A percentile compares a stretch with the other conserved stretches of the same genome.
Evolutionary conservation across 2,888 invertebrate species (phyloP).

Genomic region (Apocheima hispidaria): DNA sequence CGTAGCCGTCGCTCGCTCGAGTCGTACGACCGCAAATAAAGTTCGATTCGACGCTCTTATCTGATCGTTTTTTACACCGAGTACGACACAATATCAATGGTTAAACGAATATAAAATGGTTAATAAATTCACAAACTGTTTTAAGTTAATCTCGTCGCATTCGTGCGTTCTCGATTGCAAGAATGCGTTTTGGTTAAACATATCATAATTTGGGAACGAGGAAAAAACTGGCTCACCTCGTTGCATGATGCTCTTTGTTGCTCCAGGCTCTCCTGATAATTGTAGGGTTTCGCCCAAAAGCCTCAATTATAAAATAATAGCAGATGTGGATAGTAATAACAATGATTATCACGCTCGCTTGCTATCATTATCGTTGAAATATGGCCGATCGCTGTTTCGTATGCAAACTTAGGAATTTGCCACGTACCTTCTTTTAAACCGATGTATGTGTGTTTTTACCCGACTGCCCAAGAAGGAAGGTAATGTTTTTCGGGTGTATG

Average conservation of each 20-base stretch:
- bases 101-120: conserved; percentile 12
- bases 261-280: conserved; percentile 84
- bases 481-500: too few relatives aligned
- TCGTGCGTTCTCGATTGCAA: conserved; percentile 51
- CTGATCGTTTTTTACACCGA: conserved; percentile 22
- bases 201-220: conserved; percentile 77
- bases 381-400: conserved; percentile 72
- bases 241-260: conserved; percentile 77
- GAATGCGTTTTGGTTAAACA: conserved; percentile 68
- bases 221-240: conserved; percentile 77
- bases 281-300: conserved; percentile 85
- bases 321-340: conserved; percentile 86
- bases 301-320: conserved; percentile 86
- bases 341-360: conserved; percentile 85
- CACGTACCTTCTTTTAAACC: too few relatives aligned
- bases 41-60: conserved; percentile 24
- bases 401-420: conserved; percentile 77
- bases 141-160: conserved; percentile 22
- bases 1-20: conserved; percentile 41
- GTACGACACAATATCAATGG: conserved; percentile 15
- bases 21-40: conserved; percentile 32
- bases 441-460: conserved; percentile 43
- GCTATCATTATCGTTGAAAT: conserved; percentile 83
- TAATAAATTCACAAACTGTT: conserved; percentile 8
- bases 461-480: too few relatives aligned